Conservation (phyloP, 2,797 vertebrate genomes). For the Lophius americanus region DNA sequence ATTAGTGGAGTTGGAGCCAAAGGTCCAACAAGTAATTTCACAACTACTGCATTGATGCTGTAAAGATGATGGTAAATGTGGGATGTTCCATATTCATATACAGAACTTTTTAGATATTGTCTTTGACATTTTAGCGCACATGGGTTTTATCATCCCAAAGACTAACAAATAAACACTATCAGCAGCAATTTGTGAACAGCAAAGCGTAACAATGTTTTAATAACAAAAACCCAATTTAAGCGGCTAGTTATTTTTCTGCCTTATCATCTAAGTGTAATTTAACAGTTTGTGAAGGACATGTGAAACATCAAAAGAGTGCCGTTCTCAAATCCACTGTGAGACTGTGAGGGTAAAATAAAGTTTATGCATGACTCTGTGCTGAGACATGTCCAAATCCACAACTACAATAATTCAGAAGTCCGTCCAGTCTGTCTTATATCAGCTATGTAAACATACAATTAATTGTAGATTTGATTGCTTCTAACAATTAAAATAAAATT, state of each 20-base stretch:
- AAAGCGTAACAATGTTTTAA: conserved; percentile 9
- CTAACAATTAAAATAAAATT: conserved; percentile 13
- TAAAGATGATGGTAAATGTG: not conserved
- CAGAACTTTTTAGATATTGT: not conserved
- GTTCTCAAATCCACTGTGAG: conserved; percentile 16
- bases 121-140: conserved; percentile 3
- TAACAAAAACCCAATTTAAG: conserved; percentile 20
- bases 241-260: conserved; percentile 24
- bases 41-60: conserved; percentile 5
- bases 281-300: conserved; percentile 18
- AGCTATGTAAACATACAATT: not conserved
- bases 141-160: not conserved
- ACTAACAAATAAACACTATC: not conserved
- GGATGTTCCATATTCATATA: not conserved
- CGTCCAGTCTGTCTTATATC: not conserved
- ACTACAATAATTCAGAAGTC: conserved; percentile 43
- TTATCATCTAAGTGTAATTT: conserved; percentile 19
- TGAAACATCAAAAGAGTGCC: conserved; percentile 3
- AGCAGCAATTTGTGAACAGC: not conserved
- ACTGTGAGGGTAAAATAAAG: conserved; percentile 21
- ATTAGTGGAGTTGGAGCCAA: not conserved
- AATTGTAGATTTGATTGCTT: conserved; percentile 21
- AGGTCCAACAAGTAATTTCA: conserved; percentile 6
- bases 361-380: conserved; percentile 16
- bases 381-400: conserved; percentile 47